Evolutionary conservation across 2,888 invertebrate species (phyloP).

Genomic region (Erebia palarica): DNA sequence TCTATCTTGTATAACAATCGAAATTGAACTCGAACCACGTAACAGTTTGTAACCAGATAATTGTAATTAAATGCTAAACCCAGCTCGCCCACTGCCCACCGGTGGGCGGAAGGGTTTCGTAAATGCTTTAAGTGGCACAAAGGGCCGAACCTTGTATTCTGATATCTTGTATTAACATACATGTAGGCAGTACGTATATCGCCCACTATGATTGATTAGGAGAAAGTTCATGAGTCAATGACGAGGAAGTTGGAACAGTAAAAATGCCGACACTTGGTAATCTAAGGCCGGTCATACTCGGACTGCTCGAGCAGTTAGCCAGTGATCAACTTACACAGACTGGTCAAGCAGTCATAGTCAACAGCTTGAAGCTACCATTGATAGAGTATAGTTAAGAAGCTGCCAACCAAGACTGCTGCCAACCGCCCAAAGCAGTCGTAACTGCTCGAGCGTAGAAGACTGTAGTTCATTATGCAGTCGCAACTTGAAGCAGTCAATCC

Average conservation of each 20-base stretch:
- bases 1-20: slow-evolving; percentile 2
- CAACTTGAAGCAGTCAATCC: no score
- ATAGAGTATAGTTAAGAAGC: no score
- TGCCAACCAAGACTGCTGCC: no score
- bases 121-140: slow-evolving; percentile 35
- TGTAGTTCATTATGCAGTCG: no score
- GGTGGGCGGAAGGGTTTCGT: slow-evolving; percentile 39
- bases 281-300: no score
- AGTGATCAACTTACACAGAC: no score
- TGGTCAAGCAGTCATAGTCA: no score
- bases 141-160: slow-evolving; percentile 31
- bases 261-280: background rate
- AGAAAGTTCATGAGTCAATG: slow-evolving; percentile 20
- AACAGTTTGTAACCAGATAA: slow-evolving; percentile 1
- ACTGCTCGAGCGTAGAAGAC: no score
- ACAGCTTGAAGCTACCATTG: no score
- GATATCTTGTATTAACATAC: slow-evolving; percentile 14
- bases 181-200: slow-evolving; percentile 6
- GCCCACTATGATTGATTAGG: slow-evolving; percentile 22
- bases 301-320: no score
- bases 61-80: slow-evolving; percentile 19
- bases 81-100: slow-evolving; percentile 34
- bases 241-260: background rate
- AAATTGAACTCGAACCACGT: background rate
- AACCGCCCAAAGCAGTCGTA: no score